Evolutionary conservation across 2,113 vertebrate species (phyloP).

Genomic region (Lycocorax pyrrhopterus): DNA sequence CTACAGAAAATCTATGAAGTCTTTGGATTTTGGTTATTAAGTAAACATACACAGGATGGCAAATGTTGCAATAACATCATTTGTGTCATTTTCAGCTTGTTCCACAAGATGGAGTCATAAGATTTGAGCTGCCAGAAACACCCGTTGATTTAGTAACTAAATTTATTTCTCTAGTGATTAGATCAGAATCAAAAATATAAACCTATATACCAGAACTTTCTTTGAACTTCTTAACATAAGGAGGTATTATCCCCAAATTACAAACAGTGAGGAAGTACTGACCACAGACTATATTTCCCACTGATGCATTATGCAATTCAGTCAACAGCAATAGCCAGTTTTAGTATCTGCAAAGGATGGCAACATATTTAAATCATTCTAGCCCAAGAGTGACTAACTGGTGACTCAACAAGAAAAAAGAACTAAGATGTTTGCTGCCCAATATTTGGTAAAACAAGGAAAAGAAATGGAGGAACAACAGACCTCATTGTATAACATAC

Average conservation of each 20-base stretch:
- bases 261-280: background rate
- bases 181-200: background rate
- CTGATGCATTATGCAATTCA: background rate
- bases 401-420: background rate
- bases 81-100: conserved; percentile 7
- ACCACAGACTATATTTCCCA: background rate
- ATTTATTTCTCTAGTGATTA: background rate
- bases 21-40: background rate
- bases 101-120: conserved; percentile 74
- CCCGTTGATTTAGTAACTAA: background rate
- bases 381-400: background rate
- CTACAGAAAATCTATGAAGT: background rate
- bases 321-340: background rate
- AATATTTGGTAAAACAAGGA: background rate
- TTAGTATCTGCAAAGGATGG: background rate
- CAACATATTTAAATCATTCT: background rate
- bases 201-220: background rate
- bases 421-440: background rate
- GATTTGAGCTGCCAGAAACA: background rate
- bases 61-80: background rate
- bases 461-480: background rate
- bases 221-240: background rate
- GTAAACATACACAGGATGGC: background rate
- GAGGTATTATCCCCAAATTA: background rate
- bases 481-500: background rate